These are phyloP conservation scores for Aphyosemion australe DNA, from an alignment of 2,113 vertebrate genomes.

Conservation along the genomic window DNA sequence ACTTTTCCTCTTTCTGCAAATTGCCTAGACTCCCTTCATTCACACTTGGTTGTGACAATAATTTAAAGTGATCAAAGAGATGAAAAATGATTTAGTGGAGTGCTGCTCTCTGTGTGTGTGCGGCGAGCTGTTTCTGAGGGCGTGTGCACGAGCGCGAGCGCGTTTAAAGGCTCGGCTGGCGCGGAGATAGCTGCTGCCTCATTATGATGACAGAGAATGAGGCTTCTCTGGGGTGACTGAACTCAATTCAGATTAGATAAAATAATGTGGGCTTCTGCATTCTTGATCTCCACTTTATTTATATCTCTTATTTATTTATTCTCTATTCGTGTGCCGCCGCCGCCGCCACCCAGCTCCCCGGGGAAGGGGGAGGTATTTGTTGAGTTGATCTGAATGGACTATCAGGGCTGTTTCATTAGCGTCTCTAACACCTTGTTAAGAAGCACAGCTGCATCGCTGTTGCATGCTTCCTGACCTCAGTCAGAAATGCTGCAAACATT, in stretches of 20 bases:
- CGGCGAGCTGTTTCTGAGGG: slow-evolving; percentile 24
- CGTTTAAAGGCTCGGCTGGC: slow-evolving; percentile 35
- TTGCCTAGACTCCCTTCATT: slow-evolving; percentile 33
- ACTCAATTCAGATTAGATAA: slow-evolving; percentile 60
- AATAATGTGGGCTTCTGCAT: slow-evolving; percentile 42
- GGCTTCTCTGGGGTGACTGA: slow-evolving; percentile 66
- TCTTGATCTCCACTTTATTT: slow-evolving; percentile 47
- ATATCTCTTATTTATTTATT: slow-evolving; percentile 15
- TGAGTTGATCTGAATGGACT: slow-evolving; percentile 33
- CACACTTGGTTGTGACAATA: slow-evolving; percentile 40
- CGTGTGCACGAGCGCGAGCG: slow-evolving; percentile 17
- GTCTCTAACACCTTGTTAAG: slow-evolving; percentile 39
- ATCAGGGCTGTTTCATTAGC: slow-evolving; percentile 35
- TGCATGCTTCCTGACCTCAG: neutral
- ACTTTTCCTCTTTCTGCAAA: slow-evolving; percentile 31
- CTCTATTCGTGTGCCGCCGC: neutral
- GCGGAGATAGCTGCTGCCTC: slow-evolving; percentile 48
- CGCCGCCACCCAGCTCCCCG: neutral
- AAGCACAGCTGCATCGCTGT: slow-evolving; percentile 7
- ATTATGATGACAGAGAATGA: slow-evolving; percentile 65
- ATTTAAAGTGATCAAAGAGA: slow-evolving; percentile 60
- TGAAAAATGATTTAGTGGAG: slow-evolving; percentile 44
- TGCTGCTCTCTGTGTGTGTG: slow-evolving; percentile 27
- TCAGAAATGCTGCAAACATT: neutral
- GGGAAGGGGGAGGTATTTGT: slow-evolving; percentile 26